These are phyloP conservation scores for Cremastinae sp. DNA, from an alignment of 2,888 invertebrate genomes.

Conservation along the genomic window DNA sequence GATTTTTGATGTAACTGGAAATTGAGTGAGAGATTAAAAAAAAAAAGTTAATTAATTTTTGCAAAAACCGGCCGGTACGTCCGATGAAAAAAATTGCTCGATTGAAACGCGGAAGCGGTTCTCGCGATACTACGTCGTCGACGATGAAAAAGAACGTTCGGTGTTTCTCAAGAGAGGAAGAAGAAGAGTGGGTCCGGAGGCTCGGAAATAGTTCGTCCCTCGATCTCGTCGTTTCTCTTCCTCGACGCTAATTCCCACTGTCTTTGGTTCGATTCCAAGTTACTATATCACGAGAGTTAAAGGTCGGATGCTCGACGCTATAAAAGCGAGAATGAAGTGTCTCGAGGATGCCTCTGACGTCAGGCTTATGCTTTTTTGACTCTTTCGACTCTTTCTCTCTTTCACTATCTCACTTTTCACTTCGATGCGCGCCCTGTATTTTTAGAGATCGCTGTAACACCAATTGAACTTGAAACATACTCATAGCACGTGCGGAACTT, in stretches of 20 bases:
- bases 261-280: constrained; percentile 67
- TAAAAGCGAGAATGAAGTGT: constrained; percentile 58
- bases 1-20: too few relatives aligned
- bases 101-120: constrained; percentile 21
- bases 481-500: too few relatives aligned
- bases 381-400: constrained; percentile 24
- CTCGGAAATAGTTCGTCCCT: constrained; percentile 61
- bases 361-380: constrained; percentile 31
- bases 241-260: constrained; percentile 43
- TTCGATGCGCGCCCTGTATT: constrained; percentile 50
- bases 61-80: constrained; percentile 39
- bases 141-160: constrained; percentile 34
- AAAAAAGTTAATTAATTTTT: neutral
- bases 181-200: constrained; percentile 15
- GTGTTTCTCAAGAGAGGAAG: constrained; percentile 10
- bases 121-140: constrained; percentile 42
- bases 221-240: constrained; percentile 52
- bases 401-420: too few relatives aligned
- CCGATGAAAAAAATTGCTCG: constrained; percentile 25
- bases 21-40: too few relatives aligned
- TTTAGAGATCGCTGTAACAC: constrained; percentile 43
- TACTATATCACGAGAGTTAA: constrained; percentile 63
- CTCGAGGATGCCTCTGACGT: constrained; percentile 68
- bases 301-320: constrained; percentile 52
- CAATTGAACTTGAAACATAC: too few relatives aligned